A percentile compares a stretch with the other conserved stretches of the same genome.
phyloP scores from a whole-genome alignment of 2,113 vertebrate species.

The Anguilla japonica region DNA sequence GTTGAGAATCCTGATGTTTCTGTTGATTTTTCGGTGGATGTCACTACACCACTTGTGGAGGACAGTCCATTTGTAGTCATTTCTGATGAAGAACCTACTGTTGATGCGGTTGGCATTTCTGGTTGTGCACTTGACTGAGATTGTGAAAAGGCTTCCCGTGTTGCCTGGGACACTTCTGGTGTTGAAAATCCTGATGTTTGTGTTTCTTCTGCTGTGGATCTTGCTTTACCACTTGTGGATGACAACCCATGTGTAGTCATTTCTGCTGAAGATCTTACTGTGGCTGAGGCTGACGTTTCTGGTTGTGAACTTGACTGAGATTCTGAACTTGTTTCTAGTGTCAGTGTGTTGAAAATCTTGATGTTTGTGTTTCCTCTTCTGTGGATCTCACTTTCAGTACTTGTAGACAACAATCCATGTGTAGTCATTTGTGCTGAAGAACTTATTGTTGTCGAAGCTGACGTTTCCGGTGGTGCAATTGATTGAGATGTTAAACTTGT shows the following conservation, averaged over 20 bases:
- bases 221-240: too few relatives aligned
- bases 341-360: background rate
- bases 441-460: background rate
- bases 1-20: too few relatives aligned
- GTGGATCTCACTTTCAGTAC: background rate
- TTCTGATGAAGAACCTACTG: too few relatives aligned
- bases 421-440: too few relatives aligned
- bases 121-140: background rate
- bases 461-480: too few relatives aligned
- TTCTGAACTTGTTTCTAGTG: background rate
- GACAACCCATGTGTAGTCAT: background rate
- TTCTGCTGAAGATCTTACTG: background rate
- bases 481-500: too few relatives aligned
- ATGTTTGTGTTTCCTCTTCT: background rate
- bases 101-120: background rate
- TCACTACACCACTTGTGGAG: too few relatives aligned
- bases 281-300: background rate
- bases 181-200: background rate
- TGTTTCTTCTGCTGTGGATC: background rate
- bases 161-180: background rate
- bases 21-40: too few relatives aligned
- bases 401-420: too few relatives aligned
- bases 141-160: background rate
- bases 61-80: too few relatives aligned
- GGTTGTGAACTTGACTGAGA: background rate